These are phyloP conservation scores for Cremastobaeus sp. DNA, from an alignment of 2,888 invertebrate genomes.

Conservation along the genomic window DNA sequence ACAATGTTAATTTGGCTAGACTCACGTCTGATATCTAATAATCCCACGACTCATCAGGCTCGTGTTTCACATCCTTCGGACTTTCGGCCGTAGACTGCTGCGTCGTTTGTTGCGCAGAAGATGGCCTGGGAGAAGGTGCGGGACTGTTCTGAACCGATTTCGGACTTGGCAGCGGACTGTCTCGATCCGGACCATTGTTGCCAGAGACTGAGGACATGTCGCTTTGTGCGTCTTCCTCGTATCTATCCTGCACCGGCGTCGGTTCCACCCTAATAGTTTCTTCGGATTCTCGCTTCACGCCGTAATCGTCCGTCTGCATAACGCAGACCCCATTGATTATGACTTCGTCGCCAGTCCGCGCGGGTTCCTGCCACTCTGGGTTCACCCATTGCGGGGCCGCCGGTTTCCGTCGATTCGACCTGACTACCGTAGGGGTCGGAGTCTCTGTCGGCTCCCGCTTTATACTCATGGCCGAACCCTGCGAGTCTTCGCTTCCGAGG, in stretches of 20 bases:
- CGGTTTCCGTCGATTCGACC: slow-evolving; percentile 91
- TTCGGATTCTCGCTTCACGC: slow-evolving; percentile 79
- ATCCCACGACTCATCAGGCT: slow-evolving; percentile 77
- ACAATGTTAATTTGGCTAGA: slow-evolving; percentile 44
- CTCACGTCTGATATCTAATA: slow-evolving; percentile 65
- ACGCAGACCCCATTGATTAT: slow-evolving; percentile 97
- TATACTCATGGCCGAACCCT: slow-evolving; percentile 76
- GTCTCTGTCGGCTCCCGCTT: slow-evolving; percentile 71
- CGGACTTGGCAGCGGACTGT: slow-evolving; percentile 74
- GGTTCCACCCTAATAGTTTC: slow-evolving; percentile 89
- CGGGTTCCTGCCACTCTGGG: slow-evolving; percentile 90
- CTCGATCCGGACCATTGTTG: slow-evolving; percentile 72
- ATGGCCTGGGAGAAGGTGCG: slow-evolving; percentile 71
- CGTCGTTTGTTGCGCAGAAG: slow-evolving; percentile 68
- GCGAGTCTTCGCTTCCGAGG: slow-evolving; percentile 85
- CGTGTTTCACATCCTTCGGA: slow-evolving; percentile 75
- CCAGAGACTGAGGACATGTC: slow-evolving; percentile 78
- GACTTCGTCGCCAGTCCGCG: slow-evolving; percentile 83
- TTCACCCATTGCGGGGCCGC: slow-evolving; percentile 99
- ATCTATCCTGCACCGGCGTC: slow-evolving; percentile 84
- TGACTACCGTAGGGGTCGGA: slow-evolving; percentile 76
- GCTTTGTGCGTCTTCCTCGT: slow-evolving; percentile 80
- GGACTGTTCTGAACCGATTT: slow-evolving; percentile 75
- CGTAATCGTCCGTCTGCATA: slow-evolving; percentile 90
- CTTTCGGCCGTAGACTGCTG: slow-evolving; percentile 69